These are phyloP conservation scores for Donacobius atricapilla DNA, from an alignment of 2,113 vertebrate species.

Conservation along the genomic window DNA sequence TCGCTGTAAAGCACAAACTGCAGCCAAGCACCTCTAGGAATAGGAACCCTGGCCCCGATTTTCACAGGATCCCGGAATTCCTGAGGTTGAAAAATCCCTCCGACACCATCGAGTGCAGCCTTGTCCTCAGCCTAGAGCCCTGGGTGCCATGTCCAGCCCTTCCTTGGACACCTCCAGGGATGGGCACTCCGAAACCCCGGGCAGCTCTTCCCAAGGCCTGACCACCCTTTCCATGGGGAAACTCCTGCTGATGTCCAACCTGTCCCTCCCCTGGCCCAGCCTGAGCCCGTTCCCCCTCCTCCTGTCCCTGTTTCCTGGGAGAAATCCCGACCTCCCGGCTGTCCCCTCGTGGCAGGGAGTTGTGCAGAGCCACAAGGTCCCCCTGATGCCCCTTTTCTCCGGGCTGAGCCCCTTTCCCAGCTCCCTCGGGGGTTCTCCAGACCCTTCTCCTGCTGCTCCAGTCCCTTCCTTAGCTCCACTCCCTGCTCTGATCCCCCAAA, in stretches of 20 bases:
- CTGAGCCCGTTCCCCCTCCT: not conserved
- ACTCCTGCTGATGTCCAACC: not conserved
- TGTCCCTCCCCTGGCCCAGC: not conserved
- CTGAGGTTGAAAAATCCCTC: not conserved
- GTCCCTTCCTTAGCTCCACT: not conserved
- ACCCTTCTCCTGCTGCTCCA: not conserved
- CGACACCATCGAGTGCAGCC: rapidly evolving
- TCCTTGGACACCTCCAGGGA: not conserved
- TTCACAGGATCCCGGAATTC: not conserved
- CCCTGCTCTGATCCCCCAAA: not conserved
- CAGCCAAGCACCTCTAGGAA: not conserved
- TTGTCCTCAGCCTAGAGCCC: no score
- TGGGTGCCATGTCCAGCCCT: rapidly evolving
- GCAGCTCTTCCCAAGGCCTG: not conserved
- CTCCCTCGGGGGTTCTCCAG: not conserved
- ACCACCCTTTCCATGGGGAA: rapidly evolving
- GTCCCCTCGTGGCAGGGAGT: not conserved
- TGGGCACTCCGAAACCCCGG: not conserved
- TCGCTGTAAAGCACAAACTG: not conserved
- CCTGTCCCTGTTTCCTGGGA: not conserved
- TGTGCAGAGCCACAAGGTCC: not conserved
- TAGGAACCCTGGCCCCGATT: rapidly evolving
- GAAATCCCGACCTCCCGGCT: rapidly evolving
- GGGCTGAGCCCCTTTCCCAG: not conserved
- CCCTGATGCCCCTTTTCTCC: not conserved